Evolutionary conservation across 1,140 invertebrate genomes (phyloP).

Genomic region (Phymastichus coffea): DNA sequence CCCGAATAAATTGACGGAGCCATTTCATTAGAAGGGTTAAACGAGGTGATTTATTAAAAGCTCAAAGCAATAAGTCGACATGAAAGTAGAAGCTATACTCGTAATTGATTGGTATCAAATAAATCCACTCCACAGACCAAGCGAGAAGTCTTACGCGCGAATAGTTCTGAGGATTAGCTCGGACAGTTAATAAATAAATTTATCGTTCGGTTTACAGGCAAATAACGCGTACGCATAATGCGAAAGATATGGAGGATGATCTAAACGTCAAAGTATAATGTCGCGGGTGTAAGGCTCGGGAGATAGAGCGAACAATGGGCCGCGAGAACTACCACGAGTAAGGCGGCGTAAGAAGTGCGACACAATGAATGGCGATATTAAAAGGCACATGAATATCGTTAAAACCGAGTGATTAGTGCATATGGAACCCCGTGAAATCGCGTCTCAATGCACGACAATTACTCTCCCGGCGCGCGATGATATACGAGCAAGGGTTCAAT

Average conservation of each 20-base stretch:
- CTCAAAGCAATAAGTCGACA: too few relatives aligned
- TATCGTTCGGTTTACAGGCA: slow-evolving; percentile 2
- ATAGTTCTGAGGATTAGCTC: slow-evolving; percentile 21
- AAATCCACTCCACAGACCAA: slow-evolving; percentile 21
- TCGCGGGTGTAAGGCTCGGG: too few relatives aligned
- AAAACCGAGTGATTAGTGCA: slow-evolving; percentile 11
- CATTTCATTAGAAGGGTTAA: too few relatives aligned
- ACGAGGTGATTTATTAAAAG: too few relatives aligned
- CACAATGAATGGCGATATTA: background rate
- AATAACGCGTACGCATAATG: slow-evolving; percentile 5
- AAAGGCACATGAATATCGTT: background rate
- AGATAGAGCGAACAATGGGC: too few relatives aligned
- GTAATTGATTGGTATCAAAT: too few relatives aligned
- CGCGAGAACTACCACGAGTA: background rate
- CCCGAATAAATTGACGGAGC: too few relatives aligned
- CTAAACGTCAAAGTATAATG: background rate
- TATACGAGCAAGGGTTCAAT: slow-evolving; percentile 17
- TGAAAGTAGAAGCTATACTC: slow-evolving; percentile 21
- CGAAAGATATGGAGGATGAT: slow-evolving; percentile 11
- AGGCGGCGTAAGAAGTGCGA: background rate
- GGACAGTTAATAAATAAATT: slow-evolving; percentile 7
- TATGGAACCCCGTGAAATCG: background rate
- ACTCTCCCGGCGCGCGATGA: background rate
- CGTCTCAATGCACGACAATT: slow-evolving; percentile 6
- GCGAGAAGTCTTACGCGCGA: slow-evolving; percentile 1